Evolutionary conservation across 2,888 invertebrate species (phyloP), one percentile per base, ranked within the genome.

Genomic region (Drosophila greeni): DNA sequence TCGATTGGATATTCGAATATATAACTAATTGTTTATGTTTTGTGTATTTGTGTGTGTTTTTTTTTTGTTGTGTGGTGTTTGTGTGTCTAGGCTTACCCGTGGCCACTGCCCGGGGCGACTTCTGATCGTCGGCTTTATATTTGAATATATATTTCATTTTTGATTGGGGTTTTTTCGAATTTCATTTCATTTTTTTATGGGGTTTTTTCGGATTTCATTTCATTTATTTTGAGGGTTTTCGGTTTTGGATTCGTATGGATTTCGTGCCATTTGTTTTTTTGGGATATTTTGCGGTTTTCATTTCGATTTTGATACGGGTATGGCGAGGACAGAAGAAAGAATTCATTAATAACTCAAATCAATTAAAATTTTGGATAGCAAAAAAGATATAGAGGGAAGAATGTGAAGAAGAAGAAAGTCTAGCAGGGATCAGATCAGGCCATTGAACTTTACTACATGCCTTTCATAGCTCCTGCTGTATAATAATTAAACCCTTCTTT

Each of bases 91-190:
- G 76, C 88, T 87, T 87, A 87, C 87, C 86, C 74, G 66, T 60
- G 66, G 84, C 76, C 68, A 42, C 67, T 57, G 82, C 75, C 70
- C 82, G 82, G 66, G 87, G 87, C 64, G 73, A 59, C 75, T 81
- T 87, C 57, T 60, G 73, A 83, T 87, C 87, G 53, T 87, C 87
- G 52, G 53, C 87, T 87, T 74, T 55, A 47, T 14, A 45, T 45
- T 53, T 5, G 1, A 16, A 47, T 47, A 12, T 39, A 33, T 18
- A 18, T 47, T 18, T 43, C 26, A 43, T 29, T 18, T 29, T 45
- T 62, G 14, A 23, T 40, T 42, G 11, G 43, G 31, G 2, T 24
- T n/a, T 36, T 29, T 34, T 23, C 16, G 31, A 3, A 51, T 37
- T 39, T 43, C 23, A 47, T 20, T 36, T 56, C n/a, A 20, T 29